A percentile compares a stretch with the other conserved stretches of the same genome.
These are phyloP conservation scores for Odontomachus brunneus DNA, from an alignment of 1,140 invertebrate genomes.

Conservation along the genomic window DNA sequence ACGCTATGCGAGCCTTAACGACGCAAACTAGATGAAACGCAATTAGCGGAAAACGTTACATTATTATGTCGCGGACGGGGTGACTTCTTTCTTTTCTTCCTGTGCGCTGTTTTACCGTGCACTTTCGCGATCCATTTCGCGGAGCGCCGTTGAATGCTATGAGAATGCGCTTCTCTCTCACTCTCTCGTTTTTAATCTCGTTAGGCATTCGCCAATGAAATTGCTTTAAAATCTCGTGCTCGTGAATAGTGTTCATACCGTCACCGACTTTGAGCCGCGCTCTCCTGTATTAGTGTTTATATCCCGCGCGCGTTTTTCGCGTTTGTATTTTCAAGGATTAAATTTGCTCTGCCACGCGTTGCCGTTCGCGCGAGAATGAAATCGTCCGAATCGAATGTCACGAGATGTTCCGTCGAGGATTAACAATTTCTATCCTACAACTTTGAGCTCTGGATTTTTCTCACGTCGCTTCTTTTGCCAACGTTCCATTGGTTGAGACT, in stretches of 20 bases:
- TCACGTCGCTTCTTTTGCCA: background rate
- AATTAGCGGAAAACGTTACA: slow-evolving; percentile 15
- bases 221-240: slow-evolving; percentile 43
- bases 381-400: slow-evolving; percentile 15
- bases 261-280: background rate
- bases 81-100: slow-evolving; percentile 2
- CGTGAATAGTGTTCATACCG: slow-evolving; percentile 15
- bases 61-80: background rate
- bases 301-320: background rate
- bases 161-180: background rate
- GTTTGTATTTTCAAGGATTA: slow-evolving; percentile 49
- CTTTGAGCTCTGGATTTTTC: background rate
- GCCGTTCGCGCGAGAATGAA: slow-evolving; percentile 7
- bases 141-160: slow-evolving; percentile 27
- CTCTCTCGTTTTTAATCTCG: slow-evolving; percentile 20
- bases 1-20: background rate
- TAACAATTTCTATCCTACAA: background rate
- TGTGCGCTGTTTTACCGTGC: background rate
- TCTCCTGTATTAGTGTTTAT: slow-evolving; percentile 7
- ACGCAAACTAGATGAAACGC: slow-evolving; percentile 6
- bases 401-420: background rate
- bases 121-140: slow-evolving; percentile 30
- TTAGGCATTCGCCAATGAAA: slow-evolving; percentile 27
- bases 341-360: slow-evolving; percentile 22
- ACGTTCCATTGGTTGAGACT: background rate